Conservation (phyloP, 2,113 vertebrate species). For the Peromyscus leucopus region DNA sequence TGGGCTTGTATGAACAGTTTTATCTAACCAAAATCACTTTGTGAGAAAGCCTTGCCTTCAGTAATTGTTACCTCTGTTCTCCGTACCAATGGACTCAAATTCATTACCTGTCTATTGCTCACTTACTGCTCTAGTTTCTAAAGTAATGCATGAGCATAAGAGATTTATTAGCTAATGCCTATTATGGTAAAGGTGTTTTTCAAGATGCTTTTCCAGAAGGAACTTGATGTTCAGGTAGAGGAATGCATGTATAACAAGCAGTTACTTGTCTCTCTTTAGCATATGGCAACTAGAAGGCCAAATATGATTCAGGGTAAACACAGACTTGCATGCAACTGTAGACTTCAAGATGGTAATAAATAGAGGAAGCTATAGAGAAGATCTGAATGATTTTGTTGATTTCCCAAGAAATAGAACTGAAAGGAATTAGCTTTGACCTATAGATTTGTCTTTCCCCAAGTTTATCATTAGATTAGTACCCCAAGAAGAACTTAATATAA, state of each 20-base stretch:
- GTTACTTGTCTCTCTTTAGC: constrained; percentile 58
- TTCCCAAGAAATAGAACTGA: neutral
- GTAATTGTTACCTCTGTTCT: constrained; percentile 39
- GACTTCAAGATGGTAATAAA: neutral
- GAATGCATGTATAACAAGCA: constrained; percentile 56
- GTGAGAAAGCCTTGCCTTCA: neutral
- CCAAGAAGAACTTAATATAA: neutral
- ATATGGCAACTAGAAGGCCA: constrained; percentile 13
- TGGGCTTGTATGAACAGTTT: constrained; percentile 60
- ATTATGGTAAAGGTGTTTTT: constrained; percentile 32
- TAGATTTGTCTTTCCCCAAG: neutral
- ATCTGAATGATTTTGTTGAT: neutral
- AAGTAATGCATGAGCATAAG: constrained; percentile 5
- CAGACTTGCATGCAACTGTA: neutral
- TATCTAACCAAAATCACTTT: constrained; percentile 56
- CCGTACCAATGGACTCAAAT: neutral
- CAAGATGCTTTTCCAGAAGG: neutral
- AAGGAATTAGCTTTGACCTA: neutral
- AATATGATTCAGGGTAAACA: neutral
- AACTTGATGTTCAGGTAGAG: constrained; percentile 18
- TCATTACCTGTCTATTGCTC: neutral
- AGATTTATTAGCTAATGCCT: constrained; percentile 7
- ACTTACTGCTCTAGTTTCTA: neutral
- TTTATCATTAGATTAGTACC: neutral
- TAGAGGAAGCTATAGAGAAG: neutral